Conservation (phyloP, 1,140 invertebrate genomes). For the Nasonia vitripennis region DNA sequence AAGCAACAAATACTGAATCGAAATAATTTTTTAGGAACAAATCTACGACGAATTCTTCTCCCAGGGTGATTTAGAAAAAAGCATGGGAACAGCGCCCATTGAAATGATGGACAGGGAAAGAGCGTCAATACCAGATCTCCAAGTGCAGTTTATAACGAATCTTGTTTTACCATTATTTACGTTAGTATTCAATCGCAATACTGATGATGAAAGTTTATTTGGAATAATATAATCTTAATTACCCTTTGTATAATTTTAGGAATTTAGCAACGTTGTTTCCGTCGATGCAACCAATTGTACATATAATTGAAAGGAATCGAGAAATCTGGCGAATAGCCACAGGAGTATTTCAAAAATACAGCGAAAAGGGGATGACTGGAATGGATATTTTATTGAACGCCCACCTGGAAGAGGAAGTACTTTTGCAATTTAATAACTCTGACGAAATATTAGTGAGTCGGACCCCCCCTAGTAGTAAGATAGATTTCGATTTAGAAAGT, state of each 20-base stretch:
- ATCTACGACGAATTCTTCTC: slow-evolving; percentile 92
- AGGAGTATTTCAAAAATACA: slow-evolving; percentile 61
- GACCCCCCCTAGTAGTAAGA: slow-evolving; percentile 33
- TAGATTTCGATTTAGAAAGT: slow-evolving; percentile 46
- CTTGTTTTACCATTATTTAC: slow-evolving; percentile 71
- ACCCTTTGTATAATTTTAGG: slow-evolving; percentile 59
- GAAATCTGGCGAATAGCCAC: slow-evolving; percentile 61
- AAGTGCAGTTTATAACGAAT: slow-evolving; percentile 85
- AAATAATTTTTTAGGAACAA: slow-evolving; percentile 75
- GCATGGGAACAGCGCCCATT: slow-evolving; percentile 83
- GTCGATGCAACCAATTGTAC: slow-evolving; percentile 55
- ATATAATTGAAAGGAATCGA: slow-evolving; percentile 62
- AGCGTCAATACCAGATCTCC: slow-evolving; percentile 88
- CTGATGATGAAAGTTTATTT: neutral
- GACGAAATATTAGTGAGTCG: slow-evolving; percentile 44
- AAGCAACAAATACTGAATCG: neutral
- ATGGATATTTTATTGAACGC: slow-evolving; percentile 63
- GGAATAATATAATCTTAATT: neutral
- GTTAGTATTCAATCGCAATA: slow-evolving; percentile 54
- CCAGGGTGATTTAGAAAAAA: slow-evolving; percentile 91
- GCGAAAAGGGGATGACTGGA: slow-evolving; percentile 58
- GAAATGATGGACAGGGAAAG: slow-evolving; percentile 90
- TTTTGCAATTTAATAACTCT: slow-evolving; percentile 51
- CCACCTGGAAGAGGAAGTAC: slow-evolving; percentile 62
- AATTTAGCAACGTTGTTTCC: slow-evolving; percentile 70